Percentiles rank a stretch among this genome's conserved stretches.
phyloP scores from a whole-genome alignment of 2,113 vertebrate species.

The Xiphias gladius region DNA sequence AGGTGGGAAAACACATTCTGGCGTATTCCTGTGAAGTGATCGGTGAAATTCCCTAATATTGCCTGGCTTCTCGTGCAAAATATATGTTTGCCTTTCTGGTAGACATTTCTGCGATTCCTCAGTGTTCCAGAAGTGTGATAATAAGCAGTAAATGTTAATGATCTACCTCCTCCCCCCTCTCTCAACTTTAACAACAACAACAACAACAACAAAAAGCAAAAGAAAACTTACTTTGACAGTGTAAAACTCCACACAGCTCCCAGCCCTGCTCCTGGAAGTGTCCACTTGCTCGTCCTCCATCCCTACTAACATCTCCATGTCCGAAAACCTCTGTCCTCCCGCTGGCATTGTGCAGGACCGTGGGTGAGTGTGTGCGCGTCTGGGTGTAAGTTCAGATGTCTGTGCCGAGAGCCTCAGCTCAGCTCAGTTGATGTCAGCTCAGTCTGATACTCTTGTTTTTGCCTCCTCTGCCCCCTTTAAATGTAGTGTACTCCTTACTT shows the following conservation, averaged over 20 bases:
- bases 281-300: conserved; percentile 56
- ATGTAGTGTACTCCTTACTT: background rate
- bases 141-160: background rate
- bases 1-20: conserved; percentile 27
- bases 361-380: background rate
- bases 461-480: background rate
- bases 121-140: background rate
- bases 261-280: conserved; percentile 61
- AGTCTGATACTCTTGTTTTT: background rate
- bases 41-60: conserved; percentile 1
- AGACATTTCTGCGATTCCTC: background rate
- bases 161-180: background rate
- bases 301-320: conserved; percentile 60
- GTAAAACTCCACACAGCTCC: conserved; percentile 80
- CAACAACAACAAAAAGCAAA: background rate
- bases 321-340: conserved; percentile 59
- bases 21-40: background rate
- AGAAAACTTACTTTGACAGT: conserved; percentile 63
- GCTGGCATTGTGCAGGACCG: conserved; percentile 42
- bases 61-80: background rate
- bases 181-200: background rate
- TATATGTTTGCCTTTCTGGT: background rate
- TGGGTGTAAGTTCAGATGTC: conserved; percentile 2
- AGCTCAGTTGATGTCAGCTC: conserved; percentile 15
- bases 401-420: background rate